These are phyloP conservation scores for Triplophysa siluroides DNA, from an alignment of 2,113 vertebrate genomes.

Conservation along the genomic window DNA sequence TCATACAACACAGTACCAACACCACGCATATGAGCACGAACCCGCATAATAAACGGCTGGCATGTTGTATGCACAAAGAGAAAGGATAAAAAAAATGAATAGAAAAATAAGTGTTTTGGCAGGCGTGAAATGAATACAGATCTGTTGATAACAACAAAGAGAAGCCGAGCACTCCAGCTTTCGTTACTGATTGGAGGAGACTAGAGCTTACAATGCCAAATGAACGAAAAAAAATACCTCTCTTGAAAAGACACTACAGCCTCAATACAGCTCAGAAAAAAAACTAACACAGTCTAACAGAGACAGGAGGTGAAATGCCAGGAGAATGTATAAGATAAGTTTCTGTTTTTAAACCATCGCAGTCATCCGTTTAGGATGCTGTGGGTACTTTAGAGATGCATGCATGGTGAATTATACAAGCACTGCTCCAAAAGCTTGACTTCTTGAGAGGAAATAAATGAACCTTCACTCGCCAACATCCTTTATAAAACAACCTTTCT, in stretches of 20 bases:
- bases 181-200: conserved; percentile 32
- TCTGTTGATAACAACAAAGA: conserved; percentile 25
- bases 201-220: conserved; percentile 29
- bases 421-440: background rate
- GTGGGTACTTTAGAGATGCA: background rate
- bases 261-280: background rate
- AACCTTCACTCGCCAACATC: background rate
- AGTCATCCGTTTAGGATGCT: background rate
- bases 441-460: background rate
- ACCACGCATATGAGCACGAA: background rate
- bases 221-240: background rate
- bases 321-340: conserved; percentile 1
- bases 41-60: background rate
- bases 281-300: background rate
- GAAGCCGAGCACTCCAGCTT: conserved; percentile 12
- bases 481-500: background rate
- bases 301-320: background rate
- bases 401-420: background rate
- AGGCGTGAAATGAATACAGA: conserved; percentile 31
- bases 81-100: background rate
- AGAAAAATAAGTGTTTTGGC: conserved; percentile 13
- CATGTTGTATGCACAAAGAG: conserved; percentile 25
- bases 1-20: background rate
- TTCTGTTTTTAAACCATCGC: background rate
- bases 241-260: conserved; percentile 29